Conservation (phyloP, 2,888 invertebrate genomes). For the Hydrotaea cyrtoneurina region DNA sequence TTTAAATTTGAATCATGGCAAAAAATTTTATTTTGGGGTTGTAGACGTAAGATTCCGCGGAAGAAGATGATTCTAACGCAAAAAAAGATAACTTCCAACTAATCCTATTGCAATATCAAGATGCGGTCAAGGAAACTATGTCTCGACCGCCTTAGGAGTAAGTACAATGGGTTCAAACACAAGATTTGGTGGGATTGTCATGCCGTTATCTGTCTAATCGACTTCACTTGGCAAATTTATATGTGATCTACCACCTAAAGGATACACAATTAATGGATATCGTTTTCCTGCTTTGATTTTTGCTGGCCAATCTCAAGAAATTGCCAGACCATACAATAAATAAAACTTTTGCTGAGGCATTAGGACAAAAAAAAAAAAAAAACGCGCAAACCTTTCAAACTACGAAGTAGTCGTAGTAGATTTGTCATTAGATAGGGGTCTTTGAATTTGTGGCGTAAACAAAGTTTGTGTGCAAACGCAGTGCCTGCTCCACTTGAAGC, state of each 20-base stretch:
- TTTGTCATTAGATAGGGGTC: slow-evolving; percentile 60
- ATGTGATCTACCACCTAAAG: not conserved
- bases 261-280: not conserved
- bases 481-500: slow-evolving; percentile 55
- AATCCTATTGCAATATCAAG: too few relatives aligned
- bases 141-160: too few relatives aligned
- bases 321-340: slow-evolving; percentile 28
- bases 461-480: slow-evolving; percentile 43
- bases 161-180: too few relatives aligned
- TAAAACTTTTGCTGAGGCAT: not conserved
- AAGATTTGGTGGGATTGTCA: too few relatives aligned
- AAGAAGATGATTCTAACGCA: too few relatives aligned
- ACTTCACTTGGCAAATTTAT: too few relatives aligned
- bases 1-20: too few relatives aligned
- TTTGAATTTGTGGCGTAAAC: slow-evolving; percentile 60
- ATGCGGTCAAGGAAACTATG: too few relatives aligned
- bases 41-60: too few relatives aligned
- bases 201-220: too few relatives aligned
- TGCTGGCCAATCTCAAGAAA: not conserved
- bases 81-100: too few relatives aligned
- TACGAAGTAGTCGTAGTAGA: not conserved
- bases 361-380: not conserved
- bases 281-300: not conserved
- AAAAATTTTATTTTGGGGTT: too few relatives aligned
- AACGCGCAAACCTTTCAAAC: not conserved